Conservation (phyloP, 2,888 invertebrate genomes). For the Lypha dubia region DNA sequence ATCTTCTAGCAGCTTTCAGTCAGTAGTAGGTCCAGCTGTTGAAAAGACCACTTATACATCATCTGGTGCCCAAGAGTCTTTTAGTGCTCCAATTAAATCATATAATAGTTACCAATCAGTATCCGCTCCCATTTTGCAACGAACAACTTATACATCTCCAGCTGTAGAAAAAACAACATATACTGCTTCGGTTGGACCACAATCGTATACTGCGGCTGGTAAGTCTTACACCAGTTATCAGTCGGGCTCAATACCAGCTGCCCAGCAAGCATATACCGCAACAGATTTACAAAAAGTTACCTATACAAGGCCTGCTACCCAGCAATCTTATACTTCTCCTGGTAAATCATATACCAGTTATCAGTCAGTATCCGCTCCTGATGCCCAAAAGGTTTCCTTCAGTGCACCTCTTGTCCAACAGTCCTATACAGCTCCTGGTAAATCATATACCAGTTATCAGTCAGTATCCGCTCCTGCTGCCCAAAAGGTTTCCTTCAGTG, state of each 20-base stretch:
- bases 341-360: slow-evolving; percentile 66
- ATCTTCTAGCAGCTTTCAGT: slow-evolving; percentile 48
- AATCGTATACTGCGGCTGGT: slow-evolving; percentile 48
- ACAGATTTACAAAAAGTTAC: slow-evolving; percentile 35
- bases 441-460: slow-evolving; percentile 37
- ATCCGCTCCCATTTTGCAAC: slow-evolving; percentile 26
- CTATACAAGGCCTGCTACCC: slow-evolving; percentile 12
- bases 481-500: too few relatives aligned
- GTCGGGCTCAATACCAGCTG: slow-evolving; percentile 51
- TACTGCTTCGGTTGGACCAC: slow-evolving; percentile 31
- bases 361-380: slow-evolving; percentile 56
- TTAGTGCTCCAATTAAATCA: slow-evolving; percentile 33
- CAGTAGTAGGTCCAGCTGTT: slow-evolving; percentile 46
- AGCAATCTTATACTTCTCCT: slow-evolving; percentile 51
- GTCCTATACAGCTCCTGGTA: slow-evolving; percentile 36
- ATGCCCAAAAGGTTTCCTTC: slow-evolving; percentile 32
- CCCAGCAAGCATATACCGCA: slow-evolving; percentile 12
- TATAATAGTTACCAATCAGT: slow-evolving; percentile 38
- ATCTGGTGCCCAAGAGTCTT: slow-evolving; percentile 38
- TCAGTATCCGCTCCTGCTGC: slow-evolving; percentile 26
- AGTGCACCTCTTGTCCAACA: slow-evolving; percentile 42
- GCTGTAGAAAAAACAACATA: slow-evolving; percentile 10
- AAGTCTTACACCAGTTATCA: slow-evolving; percentile 64
- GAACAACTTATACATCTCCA: slow-evolving; percentile 36
- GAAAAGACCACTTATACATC: slow-evolving; percentile 46